phyloP scores from a whole-genome alignment of 1,140 invertebrate species.

The Drosophila parvula region DNA sequence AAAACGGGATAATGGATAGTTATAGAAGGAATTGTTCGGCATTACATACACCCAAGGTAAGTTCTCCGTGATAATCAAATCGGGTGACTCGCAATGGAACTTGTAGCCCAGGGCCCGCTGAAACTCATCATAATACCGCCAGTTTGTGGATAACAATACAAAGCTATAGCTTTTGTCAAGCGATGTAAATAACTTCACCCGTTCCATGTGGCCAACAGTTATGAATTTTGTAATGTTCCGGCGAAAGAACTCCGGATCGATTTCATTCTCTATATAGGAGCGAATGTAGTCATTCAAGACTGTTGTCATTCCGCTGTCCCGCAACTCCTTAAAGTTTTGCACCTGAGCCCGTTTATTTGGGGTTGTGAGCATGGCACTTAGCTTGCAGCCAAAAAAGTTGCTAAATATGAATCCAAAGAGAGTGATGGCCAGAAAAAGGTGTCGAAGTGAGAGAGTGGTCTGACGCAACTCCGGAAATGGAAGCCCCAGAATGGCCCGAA shows the following conservation, averaged over 20 bases:
- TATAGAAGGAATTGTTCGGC: constrained; percentile 16
- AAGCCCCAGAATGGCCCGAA: constrained; percentile 39
- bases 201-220: neutral
- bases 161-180: constrained; percentile 8
- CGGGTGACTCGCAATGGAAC: constrained; percentile 1
- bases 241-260: neutral
- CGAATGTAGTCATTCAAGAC: neutral
- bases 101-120: neutral
- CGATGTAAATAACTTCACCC: neutral
- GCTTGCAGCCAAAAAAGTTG: constrained; percentile 36
- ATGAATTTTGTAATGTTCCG: neutral
- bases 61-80: neutral
- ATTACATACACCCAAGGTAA: constrained; percentile 5
- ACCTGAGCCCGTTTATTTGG: neutral
- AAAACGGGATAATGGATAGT: constrained; percentile 5
- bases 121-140: neutral
- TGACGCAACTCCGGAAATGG: constrained; percentile 12
- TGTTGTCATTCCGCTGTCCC: constrained; percentile 27
- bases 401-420: constrained; percentile 44
- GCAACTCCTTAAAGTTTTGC: constrained; percentile 27
- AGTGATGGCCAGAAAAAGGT: constrained; percentile 36
- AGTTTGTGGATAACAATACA: neutral
- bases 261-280: neutral
- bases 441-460: constrained; percentile 19
- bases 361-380: constrained; percentile 46